Conservation (phyloP, 2,888 invertebrate species). For the Heliconius erato region DNA sequence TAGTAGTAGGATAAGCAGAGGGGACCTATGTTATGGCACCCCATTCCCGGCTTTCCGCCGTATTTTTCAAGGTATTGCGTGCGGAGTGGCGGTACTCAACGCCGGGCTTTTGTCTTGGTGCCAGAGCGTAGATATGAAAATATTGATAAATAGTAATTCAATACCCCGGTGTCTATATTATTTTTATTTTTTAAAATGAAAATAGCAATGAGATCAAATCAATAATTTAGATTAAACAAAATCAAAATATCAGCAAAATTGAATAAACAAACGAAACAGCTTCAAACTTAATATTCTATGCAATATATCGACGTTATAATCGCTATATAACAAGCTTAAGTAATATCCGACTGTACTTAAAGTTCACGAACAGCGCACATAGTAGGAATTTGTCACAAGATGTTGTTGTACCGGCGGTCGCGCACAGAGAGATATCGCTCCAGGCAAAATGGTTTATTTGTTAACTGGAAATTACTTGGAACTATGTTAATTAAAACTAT, state of each 20-base stretch:
- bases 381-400: slow-evolving; percentile 25
- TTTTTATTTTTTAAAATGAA: too few relatives aligned
- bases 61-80: background rate
- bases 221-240: too few relatives aligned
- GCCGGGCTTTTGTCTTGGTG: background rate
- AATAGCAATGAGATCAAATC: too few relatives aligned
- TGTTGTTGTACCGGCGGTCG: slow-evolving; percentile 24
- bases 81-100: background rate
- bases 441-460: slow-evolving; percentile 28
- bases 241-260: too few relatives aligned
- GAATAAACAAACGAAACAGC: too few relatives aligned
- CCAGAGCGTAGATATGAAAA: too few relatives aligned
- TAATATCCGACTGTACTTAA: slow-evolving; percentile 11
- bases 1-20: background rate
- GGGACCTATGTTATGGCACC: background rate
- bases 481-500: slow-evolving; percentile 44
- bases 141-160: too few relatives aligned
- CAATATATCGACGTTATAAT: too few relatives aligned
- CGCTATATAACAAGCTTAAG: background rate
- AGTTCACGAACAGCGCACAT: slow-evolving; percentile 25
- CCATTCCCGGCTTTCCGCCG: background rate
- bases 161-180: too few relatives aligned
- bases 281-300: too few relatives aligned
- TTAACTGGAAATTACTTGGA: slow-evolving; percentile 41
- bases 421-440: slow-evolving; percentile 28